Percentiles rank a stretch among this genome's conserved stretches.
Conservation (phyloP, 2,888 invertebrate genomes). For the Thereva unica region DNA sequence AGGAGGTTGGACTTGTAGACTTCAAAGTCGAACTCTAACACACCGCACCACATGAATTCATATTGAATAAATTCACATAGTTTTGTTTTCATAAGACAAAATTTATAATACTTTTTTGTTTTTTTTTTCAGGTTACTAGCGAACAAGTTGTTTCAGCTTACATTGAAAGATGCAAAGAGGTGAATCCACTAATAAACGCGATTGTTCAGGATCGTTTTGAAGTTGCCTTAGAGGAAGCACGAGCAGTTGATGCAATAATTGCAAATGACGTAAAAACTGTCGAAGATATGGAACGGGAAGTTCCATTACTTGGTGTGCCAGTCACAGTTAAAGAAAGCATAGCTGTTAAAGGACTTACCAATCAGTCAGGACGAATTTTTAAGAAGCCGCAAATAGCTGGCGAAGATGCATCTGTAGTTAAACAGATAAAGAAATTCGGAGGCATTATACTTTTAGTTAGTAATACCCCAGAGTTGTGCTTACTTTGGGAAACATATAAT, state of each 20-base stretch:
- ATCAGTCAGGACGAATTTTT: constrained; percentile 71
- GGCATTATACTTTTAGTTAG: constrained; percentile 85
- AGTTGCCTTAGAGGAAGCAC: constrained; percentile 75
- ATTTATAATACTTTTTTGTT: constrained; percentile 29
- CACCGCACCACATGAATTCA: no score
- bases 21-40: no score
- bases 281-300: constrained; percentile 68
- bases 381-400: constrained; percentile 66
- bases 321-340: constrained; percentile 84
- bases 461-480: constrained; percentile 87
- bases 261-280: constrained; percentile 61
- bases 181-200: constrained; percentile 79
- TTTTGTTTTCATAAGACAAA: constrained; percentile 38
- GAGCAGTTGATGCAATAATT: constrained; percentile 70
- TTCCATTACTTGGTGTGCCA: constrained; percentile 81
- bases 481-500: constrained; percentile 91
- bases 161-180: constrained; percentile 75
- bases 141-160: constrained; percentile 73
- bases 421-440: constrained; percentile 73
- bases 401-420: constrained; percentile 75
- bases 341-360: constrained; percentile 76
- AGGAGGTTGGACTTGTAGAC: no score
- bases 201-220: constrained; percentile 79
- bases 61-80: constrained; percentile 42
- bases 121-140: constrained; percentile 66